Evolutionary conservation across 2,888 invertebrate genomes (phyloP), one percentile per base, ranked within the genome.

Genomic region (Mamestra brassicae): DNA sequence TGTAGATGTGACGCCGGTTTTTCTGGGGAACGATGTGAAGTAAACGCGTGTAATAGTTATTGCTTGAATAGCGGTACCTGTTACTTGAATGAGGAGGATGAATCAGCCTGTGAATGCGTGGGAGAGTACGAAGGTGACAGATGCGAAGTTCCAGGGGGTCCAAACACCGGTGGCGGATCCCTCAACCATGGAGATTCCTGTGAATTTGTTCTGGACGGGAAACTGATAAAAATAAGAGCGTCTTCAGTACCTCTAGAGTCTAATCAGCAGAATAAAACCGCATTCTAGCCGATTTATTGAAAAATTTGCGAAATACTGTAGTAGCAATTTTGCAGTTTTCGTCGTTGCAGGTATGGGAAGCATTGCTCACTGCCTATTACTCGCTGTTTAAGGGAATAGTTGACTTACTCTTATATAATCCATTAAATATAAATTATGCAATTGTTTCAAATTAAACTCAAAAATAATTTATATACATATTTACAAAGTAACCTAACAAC

Each of bases 11-110:
- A 60, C 17, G 10, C 60, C 38, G 60, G 60, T 17, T 60, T 38
- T 60, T 10, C 38, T 17, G 72, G 72, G 0, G 38, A 15, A 8
- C 34, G 58, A 4, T 72, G 71, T 42, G 57, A 70, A 58, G 13
- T 70, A 5, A 8, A 58, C 13, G 17, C 17, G 13, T 71, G 26
- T 13, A 4, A 7, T 17, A 8, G 45, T 7, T 55, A 36, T 57
- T 71, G 7, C 15, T 62, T 47, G 26, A 62, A 62, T 17, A 34
- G 45, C 4, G 62, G 62, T 1, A 45, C 15, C 2, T 50, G 50
- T 38, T 17, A 4, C 60, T 38, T 60, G 60, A 38, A 17, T 4
- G 17, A 60, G 4, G 60, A 38, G 0, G 60, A 60, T 15, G 34
- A 34, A 1, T 17, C 70, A 3, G 1, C 13, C 4, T 71, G 71